Conservation (phyloP, 2,113 vertebrate species). For the Trochalopteron elliotii region DNA sequence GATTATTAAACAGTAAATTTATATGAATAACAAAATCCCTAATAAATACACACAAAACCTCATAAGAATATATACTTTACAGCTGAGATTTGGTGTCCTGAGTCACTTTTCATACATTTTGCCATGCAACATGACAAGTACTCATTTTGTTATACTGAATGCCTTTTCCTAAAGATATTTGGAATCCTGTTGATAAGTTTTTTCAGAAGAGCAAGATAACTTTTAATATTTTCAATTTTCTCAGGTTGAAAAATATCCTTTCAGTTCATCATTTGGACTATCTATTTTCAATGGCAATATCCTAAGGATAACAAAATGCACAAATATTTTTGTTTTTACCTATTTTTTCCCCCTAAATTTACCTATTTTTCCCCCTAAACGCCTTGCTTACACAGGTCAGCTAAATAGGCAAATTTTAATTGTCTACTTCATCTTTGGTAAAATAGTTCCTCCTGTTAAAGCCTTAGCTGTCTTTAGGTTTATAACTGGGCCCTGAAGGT, state of each 20-base stretch:
- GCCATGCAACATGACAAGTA: not conserved
- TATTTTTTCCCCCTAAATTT: not conserved
- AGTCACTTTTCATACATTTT: not conserved
- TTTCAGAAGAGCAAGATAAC: not conserved
- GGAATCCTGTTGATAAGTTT: not conserved
- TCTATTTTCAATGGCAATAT: not conserved
- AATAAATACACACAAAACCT: not conserved
- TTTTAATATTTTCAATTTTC: not conserved
- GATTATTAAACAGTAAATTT: not conserved
- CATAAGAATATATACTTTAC: not conserved
- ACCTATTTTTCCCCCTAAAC: not conserved
- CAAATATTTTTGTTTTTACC: not conserved
- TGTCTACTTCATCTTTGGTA: not conserved
- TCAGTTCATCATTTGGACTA: not conserved
- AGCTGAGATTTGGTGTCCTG: not conserved
- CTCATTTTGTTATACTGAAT: not conserved
- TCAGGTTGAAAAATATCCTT: not conserved
- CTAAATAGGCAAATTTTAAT: not conserved
- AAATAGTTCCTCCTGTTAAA: not conserved
- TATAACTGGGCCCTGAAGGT: not conserved
- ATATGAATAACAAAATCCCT: not conserved
- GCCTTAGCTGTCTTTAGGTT: not conserved
- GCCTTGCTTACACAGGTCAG: not conserved
- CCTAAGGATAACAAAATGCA: not conserved
- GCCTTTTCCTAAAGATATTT: not conserved